A percentile compares a stretch with the other conserved stretches of the same genome.
Conservation (phyloP, 2,797 vertebrate species). For the Scleropages formosus region DNA sequence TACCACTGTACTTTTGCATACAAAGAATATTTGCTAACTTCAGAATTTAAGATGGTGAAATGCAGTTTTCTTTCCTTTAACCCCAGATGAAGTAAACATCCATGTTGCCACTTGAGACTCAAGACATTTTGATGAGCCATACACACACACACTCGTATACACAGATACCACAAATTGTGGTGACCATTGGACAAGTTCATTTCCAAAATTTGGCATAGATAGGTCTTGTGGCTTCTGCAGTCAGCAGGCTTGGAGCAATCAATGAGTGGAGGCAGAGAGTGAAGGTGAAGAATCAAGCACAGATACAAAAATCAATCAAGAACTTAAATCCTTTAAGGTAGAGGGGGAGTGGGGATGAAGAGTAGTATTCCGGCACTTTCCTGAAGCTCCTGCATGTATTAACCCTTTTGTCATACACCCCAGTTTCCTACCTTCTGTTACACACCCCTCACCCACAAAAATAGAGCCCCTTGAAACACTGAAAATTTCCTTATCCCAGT, state of each 20-base stretch:
- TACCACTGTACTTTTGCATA: too few species aligned
- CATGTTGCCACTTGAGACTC: conserved; percentile 19
- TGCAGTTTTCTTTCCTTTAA: too few species aligned
- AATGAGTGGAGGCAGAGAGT: conserved; percentile 69
- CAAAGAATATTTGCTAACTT: too few species aligned
- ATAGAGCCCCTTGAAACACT: neutral
- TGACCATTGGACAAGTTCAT: conserved; percentile 78
- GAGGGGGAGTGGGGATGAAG: conserved; percentile 27
- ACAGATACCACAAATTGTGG: conserved; percentile 70
- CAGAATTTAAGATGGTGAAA: too few species aligned
- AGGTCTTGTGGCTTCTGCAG: conserved; percentile 68
- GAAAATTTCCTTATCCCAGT: neutral
- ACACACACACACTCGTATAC: conserved; percentile 50
- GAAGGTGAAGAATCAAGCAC: conserved; percentile 68
- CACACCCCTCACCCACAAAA: conserved; percentile 32
- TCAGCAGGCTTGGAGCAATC: conserved; percentile 77
- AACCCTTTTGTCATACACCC: conserved; percentile 54
- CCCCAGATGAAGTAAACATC: conserved; percentile 16
- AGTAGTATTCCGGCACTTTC: conserved; percentile 58
- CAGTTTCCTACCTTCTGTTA: conserved; percentile 51
- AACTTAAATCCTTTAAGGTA: conserved; percentile 72
- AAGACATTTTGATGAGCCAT: neutral
- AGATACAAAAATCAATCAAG: conserved; percentile 79
- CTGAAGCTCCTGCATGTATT: conserved; percentile 61
- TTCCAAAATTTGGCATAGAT: conserved; percentile 71